These are phyloP conservation scores for Sebastes kiyomatsui DNA, from an alignment of 2,797 vertebrate genomes.

Conservation along the genomic window DNA sequence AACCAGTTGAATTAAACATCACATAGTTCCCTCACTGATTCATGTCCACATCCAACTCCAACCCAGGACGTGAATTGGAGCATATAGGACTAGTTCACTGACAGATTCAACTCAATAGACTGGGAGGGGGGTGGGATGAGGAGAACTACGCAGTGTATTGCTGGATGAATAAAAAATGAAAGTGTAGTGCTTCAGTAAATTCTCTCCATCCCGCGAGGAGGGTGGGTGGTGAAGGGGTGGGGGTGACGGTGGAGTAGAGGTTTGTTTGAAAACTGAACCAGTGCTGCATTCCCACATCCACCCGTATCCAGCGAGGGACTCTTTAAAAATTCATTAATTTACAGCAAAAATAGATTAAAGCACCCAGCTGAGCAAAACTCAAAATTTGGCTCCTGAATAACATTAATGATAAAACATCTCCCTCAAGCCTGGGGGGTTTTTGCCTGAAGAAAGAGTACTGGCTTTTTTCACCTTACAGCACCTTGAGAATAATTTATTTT, in stretches of 20 bases:
- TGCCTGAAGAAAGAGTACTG: slow-evolving; percentile 71
- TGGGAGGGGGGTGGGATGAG: slow-evolving; percentile 47
- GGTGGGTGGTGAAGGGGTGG: slow-evolving; percentile 50
- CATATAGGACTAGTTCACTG: slow-evolving; percentile 52
- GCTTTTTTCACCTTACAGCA: slow-evolving; percentile 76
- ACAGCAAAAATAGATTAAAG: slow-evolving; percentile 89
- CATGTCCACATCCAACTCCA: slow-evolving; percentile 47
- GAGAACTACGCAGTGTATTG: slow-evolving; percentile 73
- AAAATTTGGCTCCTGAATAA: slow-evolving; percentile 86
- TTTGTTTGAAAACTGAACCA: slow-evolving; percentile 78
- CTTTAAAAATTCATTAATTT: slow-evolving; percentile 91
- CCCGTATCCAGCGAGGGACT: slow-evolving; percentile 78
- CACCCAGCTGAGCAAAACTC: slow-evolving; percentile 86
- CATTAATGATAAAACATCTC: slow-evolving; percentile 85
- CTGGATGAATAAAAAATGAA: slow-evolving; percentile 85
- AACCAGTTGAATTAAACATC: slow-evolving; percentile 63
- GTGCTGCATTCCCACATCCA: slow-evolving; percentile 80
- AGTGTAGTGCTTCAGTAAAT: slow-evolving; percentile 80
- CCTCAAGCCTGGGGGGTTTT: slow-evolving; percentile 53
- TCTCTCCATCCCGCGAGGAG: slow-evolving; percentile 75
- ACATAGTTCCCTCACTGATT: slow-evolving; percentile 44
- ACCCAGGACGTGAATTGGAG: slow-evolving; percentile 28
- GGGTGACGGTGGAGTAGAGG: slow-evolving; percentile 50
- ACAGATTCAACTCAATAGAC: slow-evolving; percentile 65
- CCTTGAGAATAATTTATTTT: slow-evolving; percentile 77